These are phyloP conservation scores for Pangasius sanitwongsei DNA, from an alignment of 2,797 vertebrate genomes.

Conservation along the genomic window DNA sequence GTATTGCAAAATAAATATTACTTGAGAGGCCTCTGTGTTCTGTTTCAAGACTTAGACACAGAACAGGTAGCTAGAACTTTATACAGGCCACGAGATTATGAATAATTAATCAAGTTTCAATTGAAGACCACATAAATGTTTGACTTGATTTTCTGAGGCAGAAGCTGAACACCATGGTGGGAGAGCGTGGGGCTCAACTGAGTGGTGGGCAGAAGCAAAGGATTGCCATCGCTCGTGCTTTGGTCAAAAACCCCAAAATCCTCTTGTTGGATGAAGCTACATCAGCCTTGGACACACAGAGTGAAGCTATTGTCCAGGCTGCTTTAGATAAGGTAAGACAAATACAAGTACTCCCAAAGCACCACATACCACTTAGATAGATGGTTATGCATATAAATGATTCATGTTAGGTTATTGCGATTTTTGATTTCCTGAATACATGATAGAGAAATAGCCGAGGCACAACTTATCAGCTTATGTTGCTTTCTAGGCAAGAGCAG, in stretches of 20 bases:
- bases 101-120: not conserved
- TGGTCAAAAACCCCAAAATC: conserved; percentile 76
- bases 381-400: not conserved
- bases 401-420: not conserved
- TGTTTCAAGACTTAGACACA: not conserved
- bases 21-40: not conserved
- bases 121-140: not conserved
- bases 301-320: conserved; percentile 75
- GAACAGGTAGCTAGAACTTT: not conserved
- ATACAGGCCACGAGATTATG: not conserved
- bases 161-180: conserved; percentile 80
- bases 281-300: conserved; percentile 76
- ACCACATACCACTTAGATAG: not conserved
- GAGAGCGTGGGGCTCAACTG: conserved; percentile 78
- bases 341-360: not conserved
- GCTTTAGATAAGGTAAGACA: conserved; percentile 73
- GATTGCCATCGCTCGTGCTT: conserved; percentile 78
- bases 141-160: conserved; percentile 52
- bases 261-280: conserved; percentile 79
- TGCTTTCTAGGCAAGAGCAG: conserved; percentile 70
- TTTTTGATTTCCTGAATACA: not conserved
- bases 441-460: not conserved
- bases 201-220: conserved; percentile 82
- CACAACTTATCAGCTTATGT: conserved; percentile 1
- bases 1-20: not conserved